These are phyloP conservation scores for Hipparchia sbordonii DNA, from an alignment of 2,888 invertebrate genomes.

Conservation along the genomic window DNA sequence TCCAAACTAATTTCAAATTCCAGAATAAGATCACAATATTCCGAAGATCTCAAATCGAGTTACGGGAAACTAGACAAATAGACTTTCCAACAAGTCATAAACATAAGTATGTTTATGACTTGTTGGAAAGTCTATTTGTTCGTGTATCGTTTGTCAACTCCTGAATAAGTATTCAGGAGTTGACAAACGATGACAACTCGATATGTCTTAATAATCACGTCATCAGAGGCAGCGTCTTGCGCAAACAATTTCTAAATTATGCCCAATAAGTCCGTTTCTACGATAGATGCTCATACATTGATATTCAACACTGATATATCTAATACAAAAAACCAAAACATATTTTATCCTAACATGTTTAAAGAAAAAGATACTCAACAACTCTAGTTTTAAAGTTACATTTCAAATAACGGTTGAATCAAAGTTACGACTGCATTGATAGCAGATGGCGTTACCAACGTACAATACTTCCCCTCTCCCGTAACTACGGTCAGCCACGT, in stretches of 20 bases:
- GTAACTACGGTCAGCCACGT: conserved; percentile 47
- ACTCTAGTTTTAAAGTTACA: conserved; percentile 2
- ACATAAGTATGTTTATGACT: conserved; percentile 32
- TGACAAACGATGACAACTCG: conserved; percentile 34
- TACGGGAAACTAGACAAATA: conserved; percentile 23
- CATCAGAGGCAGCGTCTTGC: conserved; percentile 55
- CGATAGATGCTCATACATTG: conserved; percentile 69
- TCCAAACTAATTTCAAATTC: conserved; percentile 12
- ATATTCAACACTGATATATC: conserved; percentile 76
- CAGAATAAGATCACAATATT: conserved; percentile 12
- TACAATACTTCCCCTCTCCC: conserved; percentile 64
- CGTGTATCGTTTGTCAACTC: no score
- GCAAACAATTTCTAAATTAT: conserved; percentile 67
- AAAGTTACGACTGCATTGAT: conserved; percentile 14
- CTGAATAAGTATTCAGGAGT: conserved; percentile 38
- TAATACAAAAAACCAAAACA: conserved; percentile 39
- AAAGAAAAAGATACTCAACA: conserved; percentile 10
- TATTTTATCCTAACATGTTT: not conserved
- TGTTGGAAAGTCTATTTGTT: conserved; percentile 18
- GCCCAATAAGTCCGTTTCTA: conserved; percentile 55
- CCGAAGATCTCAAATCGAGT: conserved; percentile 4
- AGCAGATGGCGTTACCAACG: conserved; percentile 47
- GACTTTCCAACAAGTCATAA: conserved; percentile 20
- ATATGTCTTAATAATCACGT: conserved; percentile 66
- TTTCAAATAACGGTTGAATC: conserved; percentile 7